Percentiles rank a stretch among this genome's conserved stretches.
Evolutionary conservation across 2,113 vertebrate genomes (phyloP).

Genomic region (Craseonycteris thonglongyai): DNA sequence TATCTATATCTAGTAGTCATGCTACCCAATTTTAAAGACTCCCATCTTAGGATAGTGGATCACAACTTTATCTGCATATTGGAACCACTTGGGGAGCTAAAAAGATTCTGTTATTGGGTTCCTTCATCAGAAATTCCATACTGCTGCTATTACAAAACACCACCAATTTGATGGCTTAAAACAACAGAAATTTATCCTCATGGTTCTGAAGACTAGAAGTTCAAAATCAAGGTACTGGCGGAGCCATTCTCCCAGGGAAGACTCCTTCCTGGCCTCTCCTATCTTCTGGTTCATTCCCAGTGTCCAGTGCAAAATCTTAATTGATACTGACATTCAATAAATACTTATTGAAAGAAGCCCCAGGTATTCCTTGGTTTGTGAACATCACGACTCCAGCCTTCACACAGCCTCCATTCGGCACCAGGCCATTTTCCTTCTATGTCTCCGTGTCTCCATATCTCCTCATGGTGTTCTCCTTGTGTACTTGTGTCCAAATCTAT

Average conservation of each 20-base stretch:
- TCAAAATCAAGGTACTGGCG: neutral
- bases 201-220: neutral
- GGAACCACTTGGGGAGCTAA: neutral
- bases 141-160: neutral
- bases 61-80: neutral
- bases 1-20: constrained; percentile 5
- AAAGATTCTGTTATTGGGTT: neutral
- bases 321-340: neutral
- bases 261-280: neutral
- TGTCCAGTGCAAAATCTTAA: neutral
- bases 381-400: neutral
- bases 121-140: neutral
- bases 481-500: too few species aligned
- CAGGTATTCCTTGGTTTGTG: neutral
- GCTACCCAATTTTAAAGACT: neutral
- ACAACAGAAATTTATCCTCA: neutral
- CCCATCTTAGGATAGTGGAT: neutral
- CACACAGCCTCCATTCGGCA: too few species aligned
- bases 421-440: neutral
- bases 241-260: neutral
- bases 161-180: neutral
- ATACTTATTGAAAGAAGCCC: neutral
- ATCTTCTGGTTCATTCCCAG: neutral
- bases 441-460: too few species aligned
- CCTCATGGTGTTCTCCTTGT: neutral